Evolutionary conservation across 2,888 invertebrate species (phyloP), one percentile per base, ranked within the genome.

Genomic region (Stratiomys singularior): DNA sequence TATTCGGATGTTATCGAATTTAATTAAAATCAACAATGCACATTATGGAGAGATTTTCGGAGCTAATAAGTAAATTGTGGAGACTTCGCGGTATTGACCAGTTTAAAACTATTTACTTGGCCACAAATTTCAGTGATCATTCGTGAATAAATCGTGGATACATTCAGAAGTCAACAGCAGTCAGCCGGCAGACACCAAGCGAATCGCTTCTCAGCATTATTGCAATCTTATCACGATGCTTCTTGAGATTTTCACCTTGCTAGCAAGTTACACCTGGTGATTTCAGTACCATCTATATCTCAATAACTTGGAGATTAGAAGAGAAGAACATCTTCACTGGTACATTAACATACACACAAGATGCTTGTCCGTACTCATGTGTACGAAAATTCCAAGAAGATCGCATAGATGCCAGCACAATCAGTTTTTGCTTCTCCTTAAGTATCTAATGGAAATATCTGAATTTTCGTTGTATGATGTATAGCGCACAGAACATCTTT

Each of bases 231-330:
- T n/a, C n/a, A n/a, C n/a, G n/a, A n/a, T n/a, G n/a, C 37, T 5
- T 37, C 37, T 37, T 37, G 5, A 37, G 37, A 37, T 9, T 37
- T 37, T 37, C 9, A 37, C 37, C 5, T 66, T 30, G 13, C 5
- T 11, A 64, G n/a, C 30, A 64, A 23, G 7, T 58, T 21, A 21
- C 5, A 11, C 56, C 27, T 72, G 11, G 28, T 18, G 71, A 72
- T 56, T 28, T 28, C 28, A 56, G 28, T 72, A 23, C 71, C 71
- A 72, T 72, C 71, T 72, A 56, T 56, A 52, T 56, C 18, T 72
- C 27, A 72, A 72, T 7, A 28, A 27, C 52, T 46, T 23, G 46
- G 2, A n/a, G 18, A 18, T 27, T 23, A 69, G 15, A 66, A 66
- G 66, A 47, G 21, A 21, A 21, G 21, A 37, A 37, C 37, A 37